A percentile compares a stretch with the other conserved stretches of the same genome.
These are phyloP conservation scores for Lucilia sericata DNA, from an alignment of 1,140 invertebrate species.

Conservation along the genomic window DNA sequence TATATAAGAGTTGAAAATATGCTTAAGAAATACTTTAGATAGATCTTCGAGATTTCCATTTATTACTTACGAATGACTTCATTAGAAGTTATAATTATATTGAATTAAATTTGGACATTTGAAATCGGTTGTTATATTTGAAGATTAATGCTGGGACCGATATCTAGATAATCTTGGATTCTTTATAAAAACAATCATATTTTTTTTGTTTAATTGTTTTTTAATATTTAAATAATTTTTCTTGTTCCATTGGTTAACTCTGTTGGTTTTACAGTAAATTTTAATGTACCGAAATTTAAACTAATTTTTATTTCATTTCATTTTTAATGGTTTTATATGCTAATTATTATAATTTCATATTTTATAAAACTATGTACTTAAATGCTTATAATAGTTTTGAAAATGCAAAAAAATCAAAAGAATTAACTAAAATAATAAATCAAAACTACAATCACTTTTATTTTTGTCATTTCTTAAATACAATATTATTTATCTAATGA, in stretches of 20 bases:
- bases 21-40: no score
- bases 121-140: no score
- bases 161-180: no score
- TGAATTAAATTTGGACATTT: no score
- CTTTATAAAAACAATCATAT: no score
- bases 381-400: background rate
- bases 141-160: no score
- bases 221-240: background rate
- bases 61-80: no score
- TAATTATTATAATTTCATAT: background rate
- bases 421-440: background rate
- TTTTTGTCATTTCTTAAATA: background rate
- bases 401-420: background rate
- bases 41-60: no score
- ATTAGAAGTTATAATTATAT: no score
- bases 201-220: background rate
- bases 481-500: slow-evolving; percentile 2
- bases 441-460: background rate
- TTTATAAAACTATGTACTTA: slow-evolving; percentile 6
- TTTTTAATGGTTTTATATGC: background rate
- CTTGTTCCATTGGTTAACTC: slow-evolving; percentile 23
- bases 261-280: background rate
- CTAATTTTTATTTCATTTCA: background rate
- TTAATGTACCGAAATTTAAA: background rate
- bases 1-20: no score